A percentile compares a stretch with the other conserved stretches of the same genome.
Evolutionary conservation across 2,797 vertebrate species (phyloP).

Genomic region (Esox masquinongy): DNA sequence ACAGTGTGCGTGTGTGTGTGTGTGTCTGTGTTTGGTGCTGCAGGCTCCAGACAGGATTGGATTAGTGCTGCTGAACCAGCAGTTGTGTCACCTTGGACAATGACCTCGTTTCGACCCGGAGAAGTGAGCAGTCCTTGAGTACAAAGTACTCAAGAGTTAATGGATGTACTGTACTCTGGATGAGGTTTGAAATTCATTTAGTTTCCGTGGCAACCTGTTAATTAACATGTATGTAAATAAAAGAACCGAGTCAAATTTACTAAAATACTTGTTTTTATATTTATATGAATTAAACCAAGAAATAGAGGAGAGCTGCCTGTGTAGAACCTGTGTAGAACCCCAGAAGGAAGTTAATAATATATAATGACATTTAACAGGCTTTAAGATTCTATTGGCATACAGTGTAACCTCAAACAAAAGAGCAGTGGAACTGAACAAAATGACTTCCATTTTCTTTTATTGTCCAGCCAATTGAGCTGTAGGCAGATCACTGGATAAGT

Average conservation of each 20-base stretch:
- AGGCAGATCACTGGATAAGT: too few relatives aligned
- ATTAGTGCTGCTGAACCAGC: slow-evolving; percentile 19
- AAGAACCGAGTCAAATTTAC: not conserved
- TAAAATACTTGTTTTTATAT: not conserved
- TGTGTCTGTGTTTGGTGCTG: slow-evolving; percentile 4
- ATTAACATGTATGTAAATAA: not conserved
- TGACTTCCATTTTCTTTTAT: slow-evolving; percentile 6
- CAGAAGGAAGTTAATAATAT: not conserved
- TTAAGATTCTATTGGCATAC: not conserved
- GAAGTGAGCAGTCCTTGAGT: not conserved
- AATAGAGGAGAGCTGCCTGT: not conserved
- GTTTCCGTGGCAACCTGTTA: not conserved
- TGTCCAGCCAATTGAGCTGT: slow-evolving; percentile 7
- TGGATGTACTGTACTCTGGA: not conserved
- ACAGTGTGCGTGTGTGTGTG: slow-evolving; percentile 6
- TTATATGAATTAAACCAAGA: not conserved
- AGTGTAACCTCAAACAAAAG: not conserved
- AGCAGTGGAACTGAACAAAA: too few relatives aligned
- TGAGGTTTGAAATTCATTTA: not conserved
- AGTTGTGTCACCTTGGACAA: slow-evolving; percentile 17
- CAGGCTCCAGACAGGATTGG: slow-evolving; percentile 9
- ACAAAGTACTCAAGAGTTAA: not conserved
- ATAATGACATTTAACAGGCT: not conserved
- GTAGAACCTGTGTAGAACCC: not conserved
- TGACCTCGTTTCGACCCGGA: not conserved